Base-by-base conservation (phyloP, 2,888 invertebrate genomes). In the Gastrophysa polygoni region DNA sequence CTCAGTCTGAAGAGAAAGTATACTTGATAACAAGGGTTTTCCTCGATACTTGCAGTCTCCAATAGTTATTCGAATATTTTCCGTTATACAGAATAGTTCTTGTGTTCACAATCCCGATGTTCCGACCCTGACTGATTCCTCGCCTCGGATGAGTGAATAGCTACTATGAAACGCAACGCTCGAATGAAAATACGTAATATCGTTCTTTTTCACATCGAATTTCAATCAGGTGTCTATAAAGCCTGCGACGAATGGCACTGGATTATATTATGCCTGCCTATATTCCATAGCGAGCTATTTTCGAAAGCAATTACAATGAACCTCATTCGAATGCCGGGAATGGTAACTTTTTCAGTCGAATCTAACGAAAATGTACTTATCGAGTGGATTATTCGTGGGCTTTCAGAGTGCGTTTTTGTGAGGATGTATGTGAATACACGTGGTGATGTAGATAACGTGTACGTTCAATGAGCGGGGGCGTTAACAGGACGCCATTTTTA, bases 221-320 rank as follows among this genome's bases (percentile, higher is more conserved):
- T 71, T 71, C 71, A 71, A 66, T 71, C 68, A 68, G 69, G 68
- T 69, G 69, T 69, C 66, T 68, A 64, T 67, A 68, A 66, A 68
- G 63, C 63, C 61, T 56, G 57, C 59, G 29, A 29, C 60, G 58
- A 61, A 34, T 51, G 38, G 56, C 46, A 49, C 34, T 47, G 32
- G 32, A 67, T 68, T 61, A 68, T 65, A 68, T 69, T 70, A 70
- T 65, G 57, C 52, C 59, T 57, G 60, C 47, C 21, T 56, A 21
- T 28, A 67, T 68, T 70, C 66, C 66, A 69, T 69, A 70, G 68
- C 69, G 68, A 59, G 64, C 65, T 55, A 63, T 68, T 68, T 69
- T 67, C 67, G 58, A 67, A 65, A 70, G 68, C 70, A 70, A 69
- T 69, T 70, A 70, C 67, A 64, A 68, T 67, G 43, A 58, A 54